Conservation (phyloP, 2,113 vertebrate genomes). For the Hippocampus barbouri region DNA sequence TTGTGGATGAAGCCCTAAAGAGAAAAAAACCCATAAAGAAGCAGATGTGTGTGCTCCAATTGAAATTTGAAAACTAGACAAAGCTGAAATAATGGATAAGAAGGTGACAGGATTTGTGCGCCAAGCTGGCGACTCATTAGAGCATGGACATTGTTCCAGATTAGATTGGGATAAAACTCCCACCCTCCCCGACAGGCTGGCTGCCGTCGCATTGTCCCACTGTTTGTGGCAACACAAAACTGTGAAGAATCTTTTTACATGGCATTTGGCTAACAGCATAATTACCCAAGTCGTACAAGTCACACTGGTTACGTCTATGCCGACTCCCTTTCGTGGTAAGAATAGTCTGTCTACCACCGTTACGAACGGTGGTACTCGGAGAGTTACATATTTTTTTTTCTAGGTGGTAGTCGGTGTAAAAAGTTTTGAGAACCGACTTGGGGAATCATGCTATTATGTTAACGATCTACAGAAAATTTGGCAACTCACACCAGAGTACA, state of each 20-base stretch:
- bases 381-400: background rate
- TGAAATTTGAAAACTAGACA: conserved; percentile 1
- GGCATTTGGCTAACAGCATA: background rate
- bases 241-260: background rate
- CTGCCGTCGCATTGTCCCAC: background rate
- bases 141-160: conserved; percentile 19
- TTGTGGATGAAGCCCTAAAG: background rate
- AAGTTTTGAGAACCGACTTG: background rate
- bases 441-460: background rate
- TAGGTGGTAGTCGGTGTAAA: background rate
- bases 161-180: conserved; percentile 22
- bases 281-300: background rate
- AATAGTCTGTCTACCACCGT: too few relatives aligned
- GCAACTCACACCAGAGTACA: background rate
- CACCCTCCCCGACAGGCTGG: background rate
- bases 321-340: too few relatives aligned
- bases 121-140: conserved; percentile 5
- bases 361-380: background rate
- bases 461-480: background rate
- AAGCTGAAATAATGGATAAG: conserved; percentile 2
- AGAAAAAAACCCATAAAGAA: background rate
- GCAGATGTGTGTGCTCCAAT: conserved; percentile 10
- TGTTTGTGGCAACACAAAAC: background rate
- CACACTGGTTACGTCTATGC: background rate
- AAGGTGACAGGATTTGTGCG: conserved; percentile 29